Base-by-base conservation (phyloP, 1,140 invertebrate species). In the Drosophila kikkawai region DNA sequence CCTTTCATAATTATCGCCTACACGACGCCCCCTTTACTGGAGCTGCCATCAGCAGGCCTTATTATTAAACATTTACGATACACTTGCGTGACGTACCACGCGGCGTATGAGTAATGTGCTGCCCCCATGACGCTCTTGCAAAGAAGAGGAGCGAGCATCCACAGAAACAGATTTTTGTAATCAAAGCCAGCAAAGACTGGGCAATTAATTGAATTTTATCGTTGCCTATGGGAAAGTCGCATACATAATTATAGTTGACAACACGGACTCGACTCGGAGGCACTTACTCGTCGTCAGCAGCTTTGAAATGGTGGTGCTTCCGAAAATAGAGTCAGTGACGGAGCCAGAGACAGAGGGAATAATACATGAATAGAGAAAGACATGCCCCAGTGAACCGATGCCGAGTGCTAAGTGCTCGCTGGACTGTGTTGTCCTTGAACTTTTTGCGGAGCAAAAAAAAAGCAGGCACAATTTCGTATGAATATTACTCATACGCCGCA, bases 371-470 rank as follows among this genome's bases (percentile, higher is more conserved):
- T 19, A 13, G 47, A 29, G 47, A 37, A 37, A 63, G 47, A n/a
- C 15, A 36, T 22, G 50, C 34, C 19, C 53, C 34, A 56, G 53
- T 37, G 32, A 19, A 22, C 34, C 34, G 22, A 19, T 2, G 50
- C 37, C 36, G 13, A 22, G 51, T 65, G 42, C 42, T 15, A 75
- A 67, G 53, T 48, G 53, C 55, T 19, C 29, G 57, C 34, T 57
- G 50, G 50, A 12, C 50, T 12, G n/a, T 34, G 26, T 48, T 76
- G 75, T 76, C 83, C 83, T 87, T 87, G 83, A 87, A 80, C 84
- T 66, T 65, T 71, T 48, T 61, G 32, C 57, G 37, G 39, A 26
- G 9, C 19, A 17, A 29, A 32, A 12, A 8, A 13, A 36, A 53
- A 34, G 1, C 50, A 36, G 51, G 32, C 34, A 34, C 26, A 32